These are phyloP conservation scores for Pachydiplax longipennis DNA, from an alignment of 2,888 invertebrate species.

Conservation along the genomic window DNA sequence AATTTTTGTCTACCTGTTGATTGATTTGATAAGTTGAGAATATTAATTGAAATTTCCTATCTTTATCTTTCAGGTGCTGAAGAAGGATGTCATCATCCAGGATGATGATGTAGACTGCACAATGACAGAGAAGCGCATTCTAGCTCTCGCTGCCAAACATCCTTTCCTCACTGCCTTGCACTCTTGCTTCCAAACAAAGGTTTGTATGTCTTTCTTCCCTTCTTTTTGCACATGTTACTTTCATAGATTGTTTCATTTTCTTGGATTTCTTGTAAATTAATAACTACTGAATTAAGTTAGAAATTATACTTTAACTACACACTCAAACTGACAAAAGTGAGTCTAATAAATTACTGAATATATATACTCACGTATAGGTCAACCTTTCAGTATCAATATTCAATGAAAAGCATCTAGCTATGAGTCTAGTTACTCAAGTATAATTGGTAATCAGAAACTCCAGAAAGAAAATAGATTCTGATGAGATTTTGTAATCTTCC, in stretches of 20 bases:
- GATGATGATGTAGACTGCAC: constrained; percentile 99
- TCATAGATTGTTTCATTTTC: too few relatives aligned
- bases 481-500: neutral
- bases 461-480: too few relatives aligned
- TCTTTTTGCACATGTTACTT: neutral
- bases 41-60: neutral
- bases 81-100: constrained; percentile 97
- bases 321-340: too few relatives aligned
- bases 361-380: too few relatives aligned
- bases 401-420: too few relatives aligned
- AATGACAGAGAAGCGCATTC: constrained; percentile 96
- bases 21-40: neutral
- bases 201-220: constrained; percentile 55
- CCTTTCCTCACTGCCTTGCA: constrained; percentile 97
- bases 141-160: constrained; percentile 96
- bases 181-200: constrained; percentile 95
- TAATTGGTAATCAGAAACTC: too few relatives aligned
- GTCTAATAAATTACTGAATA: too few relatives aligned
- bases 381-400: too few relatives aligned
- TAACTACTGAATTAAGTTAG: too few relatives aligned
- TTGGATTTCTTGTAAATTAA: too few relatives aligned
- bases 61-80: constrained; percentile 70
- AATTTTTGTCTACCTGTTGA: neutral
- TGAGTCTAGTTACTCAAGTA: too few relatives aligned
- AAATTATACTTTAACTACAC: too few relatives aligned